Base-by-base conservation (phyloP, 1,140 invertebrate species). In the Delia radicum region DNA sequence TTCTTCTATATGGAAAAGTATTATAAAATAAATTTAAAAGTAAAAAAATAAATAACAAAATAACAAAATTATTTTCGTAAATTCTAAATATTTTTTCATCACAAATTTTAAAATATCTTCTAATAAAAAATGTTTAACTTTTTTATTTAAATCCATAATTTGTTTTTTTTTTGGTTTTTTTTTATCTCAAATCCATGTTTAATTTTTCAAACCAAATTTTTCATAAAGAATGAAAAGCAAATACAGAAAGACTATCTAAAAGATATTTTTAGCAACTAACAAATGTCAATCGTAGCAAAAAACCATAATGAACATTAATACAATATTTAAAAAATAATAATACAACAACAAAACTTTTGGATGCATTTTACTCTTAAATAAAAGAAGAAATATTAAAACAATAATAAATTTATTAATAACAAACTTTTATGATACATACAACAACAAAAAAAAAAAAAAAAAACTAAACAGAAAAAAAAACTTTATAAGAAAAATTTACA, bases 341-440 rank as follows among this genome's bases (percentile, higher is more conserved):
- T 48, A 73, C 15, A 46, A 75, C 21, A 76, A 69, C 42, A 62
- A 33, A 77, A 27, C 29, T 77, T 77, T 77, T 77, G 76, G 76
- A 77, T 48, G 67, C 48, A 77, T 77, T 77, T 77, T 77, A 77
- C 76, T 77, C 62, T 77, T 74, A 73, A 63, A 33, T 24, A 67
- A 73, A 74, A 33, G 29, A 48, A 15, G 6, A 65, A 46, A 74
- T 21, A 27, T 37, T 28, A 33, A 24, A 74, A 69, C 72, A 48
- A 63, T 63, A 33, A 18, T n/a, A n/a, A n/a, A n/a, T n/a, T n/a
- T n/a, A n/a, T n/a, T n/a, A n/a, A n/a, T n/a, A n/a, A n/a, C 29
- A 18, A 62, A 62, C 33, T 55, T 10, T 69, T n/a, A n/a, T n/a
- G n/a, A n/a, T n/a, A n/a, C n/a, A n/a, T n/a, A n/a, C n/a, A n/a